Evolutionary conservation across 2,888 invertebrate genomes (phyloP).

Genomic region (Chrysina gloriosa): DNA sequence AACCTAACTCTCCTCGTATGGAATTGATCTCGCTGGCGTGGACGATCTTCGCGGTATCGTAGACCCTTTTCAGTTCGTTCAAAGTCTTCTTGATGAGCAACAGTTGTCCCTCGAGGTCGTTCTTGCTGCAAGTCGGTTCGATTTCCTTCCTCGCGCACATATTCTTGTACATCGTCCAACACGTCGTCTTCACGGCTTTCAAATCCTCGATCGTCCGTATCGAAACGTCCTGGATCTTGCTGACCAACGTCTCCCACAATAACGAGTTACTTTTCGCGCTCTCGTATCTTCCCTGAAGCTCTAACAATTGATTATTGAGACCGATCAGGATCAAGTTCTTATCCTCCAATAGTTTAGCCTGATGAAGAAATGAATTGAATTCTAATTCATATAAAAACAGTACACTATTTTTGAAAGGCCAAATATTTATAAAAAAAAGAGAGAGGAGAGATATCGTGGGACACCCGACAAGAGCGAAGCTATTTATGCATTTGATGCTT

Average conservation of each 20-base stretch:
- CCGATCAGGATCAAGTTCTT: slow-evolving; percentile 74
- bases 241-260: slow-evolving; percentile 68
- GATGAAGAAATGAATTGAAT: no score
- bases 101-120: slow-evolving; percentile 43
- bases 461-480: no score
- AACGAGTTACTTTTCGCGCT: slow-evolving; percentile 70
- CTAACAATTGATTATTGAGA: slow-evolving; percentile 72
- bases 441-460: no score
- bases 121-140: not conserved
- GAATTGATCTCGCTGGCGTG: slow-evolving; percentile 6
- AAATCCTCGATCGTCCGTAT: slow-evolving; percentile 40
- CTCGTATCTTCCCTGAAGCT: slow-evolving; percentile 72
- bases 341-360: slow-evolving; percentile 68
- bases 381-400: no score
- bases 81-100: slow-evolving; percentile 47
- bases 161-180: slow-evolving; percentile 43
- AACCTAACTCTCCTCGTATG: slow-evolving; percentile 14
- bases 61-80: slow-evolving; percentile 31
- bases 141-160: slow-evolving; percentile 45
- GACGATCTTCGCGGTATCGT: not conserved
- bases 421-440: no score
- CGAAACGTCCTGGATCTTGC: slow-evolving; percentile 29
- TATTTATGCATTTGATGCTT: no score
- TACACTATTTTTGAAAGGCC: no score
- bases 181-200: slow-evolving; percentile 37